Base-by-base conservation (phyloP, 2,113 vertebrate species). In the Globicephala melas region DNA sequence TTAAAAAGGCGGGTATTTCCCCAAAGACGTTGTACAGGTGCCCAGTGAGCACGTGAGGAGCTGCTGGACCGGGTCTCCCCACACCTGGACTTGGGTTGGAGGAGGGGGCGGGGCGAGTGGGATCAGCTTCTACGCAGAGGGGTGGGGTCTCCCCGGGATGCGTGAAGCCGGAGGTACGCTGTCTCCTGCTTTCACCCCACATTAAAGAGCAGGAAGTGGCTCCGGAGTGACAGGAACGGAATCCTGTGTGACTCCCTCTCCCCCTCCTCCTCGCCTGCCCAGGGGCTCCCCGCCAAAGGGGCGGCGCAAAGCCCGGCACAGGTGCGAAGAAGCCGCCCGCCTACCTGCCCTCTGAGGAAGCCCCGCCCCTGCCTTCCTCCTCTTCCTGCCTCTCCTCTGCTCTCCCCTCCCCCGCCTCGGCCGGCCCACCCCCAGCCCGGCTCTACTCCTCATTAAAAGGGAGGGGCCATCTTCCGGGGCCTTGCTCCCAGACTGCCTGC, bases 151-250 rank as follows among this genome's bases (percentile, higher is more conserved):
- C 23, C 7, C 9, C 14, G 86, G 87, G 28, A 67, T n/a, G n/a
- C 36, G 11, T 79, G 31, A 92, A 65, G 17, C 20, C 53, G 1
- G 21, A 53, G 53, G 63, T 53, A 73, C 47, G 15, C 81, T 44
- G 53, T 63, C 55, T 36, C 71, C 60, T 10, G 44, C 44, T 76
- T 83, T 77, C 33, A n/a, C 94, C 65, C n/a, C 83, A 65, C 83
- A 65, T 65, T 53, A 87, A 73, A 88, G 65, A 65, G 65, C 25
- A 92, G 83, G 74, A 88, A 73, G 94, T 92, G 55, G 36, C 82
- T 95, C 65, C 77, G 11, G 33, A 55, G 12, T 25, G 84, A 62
- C 74, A 38, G 33, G 88, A 68, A 62, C 15, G 47, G 62, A 83
- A 77, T 79, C 73, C 93, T 73, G 33, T 50, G 31, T 55, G 79